A percentile compares a stretch with the other conserved stretches of the same genome.
Evolutionary conservation across 2,888 invertebrate species (phyloP).

Genomic region (Ommatoiulus sabulosus): DNA sequence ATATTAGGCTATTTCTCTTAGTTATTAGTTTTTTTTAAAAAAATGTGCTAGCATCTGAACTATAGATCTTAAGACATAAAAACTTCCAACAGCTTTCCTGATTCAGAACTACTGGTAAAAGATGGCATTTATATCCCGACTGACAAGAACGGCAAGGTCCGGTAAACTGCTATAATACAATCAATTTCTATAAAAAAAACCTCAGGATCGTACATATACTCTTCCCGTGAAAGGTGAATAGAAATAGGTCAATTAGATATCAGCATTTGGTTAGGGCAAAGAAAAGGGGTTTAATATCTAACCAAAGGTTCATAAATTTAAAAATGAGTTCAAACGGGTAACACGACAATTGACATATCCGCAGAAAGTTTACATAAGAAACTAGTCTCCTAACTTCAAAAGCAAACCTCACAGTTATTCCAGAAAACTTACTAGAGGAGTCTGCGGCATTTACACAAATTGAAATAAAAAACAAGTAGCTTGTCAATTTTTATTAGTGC

Average conservation of each 20-base stretch:
- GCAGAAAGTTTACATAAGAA: background rate
- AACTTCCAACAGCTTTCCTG: too few relatives aligned
- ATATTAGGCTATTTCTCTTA: too few relatives aligned
- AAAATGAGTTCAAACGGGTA: slow-evolving; percentile 14
- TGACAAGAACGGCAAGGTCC: too few relatives aligned
- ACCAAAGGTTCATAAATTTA: background rate
- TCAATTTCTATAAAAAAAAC: too few relatives aligned
- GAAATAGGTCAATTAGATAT: background rate
- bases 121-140: background rate
- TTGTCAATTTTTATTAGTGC: background rate
- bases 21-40: too few relatives aligned
- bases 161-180: too few relatives aligned
- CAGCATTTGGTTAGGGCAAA: background rate
- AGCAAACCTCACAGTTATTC: background rate
- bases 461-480: background rate
- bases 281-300: background rate
- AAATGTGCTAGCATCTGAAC: too few relatives aligned
- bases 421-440: background rate
- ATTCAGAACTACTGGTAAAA: background rate
- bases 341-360: background rate
- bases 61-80: too few relatives aligned
- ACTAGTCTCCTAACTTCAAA: background rate
- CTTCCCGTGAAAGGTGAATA: background rate
- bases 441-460: background rate
- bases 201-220: background rate